Conservation (phyloP, 2,888 invertebrate species). For the Pterostichus madidus region DNA sequence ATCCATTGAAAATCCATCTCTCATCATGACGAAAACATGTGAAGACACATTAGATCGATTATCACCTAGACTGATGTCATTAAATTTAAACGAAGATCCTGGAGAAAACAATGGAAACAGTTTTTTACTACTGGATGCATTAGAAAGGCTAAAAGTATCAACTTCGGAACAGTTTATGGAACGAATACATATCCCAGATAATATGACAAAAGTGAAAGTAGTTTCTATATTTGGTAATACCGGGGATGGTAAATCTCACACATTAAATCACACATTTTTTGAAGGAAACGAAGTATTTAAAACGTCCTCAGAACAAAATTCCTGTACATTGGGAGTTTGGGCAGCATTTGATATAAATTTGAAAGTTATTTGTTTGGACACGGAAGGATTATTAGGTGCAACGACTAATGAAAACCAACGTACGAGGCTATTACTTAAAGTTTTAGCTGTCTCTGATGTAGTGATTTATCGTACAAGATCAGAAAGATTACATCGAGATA, state of each 20-base stretch:
- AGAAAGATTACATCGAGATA: constrained; percentile 86
- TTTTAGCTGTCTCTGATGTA: constrained; percentile 90
- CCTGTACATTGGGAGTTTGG: constrained; percentile 89
- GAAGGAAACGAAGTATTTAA: constrained; percentile 82
- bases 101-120: constrained; percentile 73
- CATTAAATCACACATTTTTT: constrained; percentile 86
- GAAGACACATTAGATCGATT: constrained; percentile 62
- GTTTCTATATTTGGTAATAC: constrained; percentile 92
- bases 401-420: constrained; percentile 81
- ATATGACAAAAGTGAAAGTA: constrained; percentile 84
- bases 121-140: constrained; percentile 82
- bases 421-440: constrained; percentile 86
- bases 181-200: constrained; percentile 77
- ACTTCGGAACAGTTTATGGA: constrained; percentile 79
- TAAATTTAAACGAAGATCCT: constrained; percentile 67
- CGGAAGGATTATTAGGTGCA: constrained; percentile 87
- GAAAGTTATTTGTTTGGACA: constrained; percentile 86
- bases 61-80: constrained; percentile 66
- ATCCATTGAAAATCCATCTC: constrained; percentile 71
- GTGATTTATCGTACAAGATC: constrained; percentile 88
- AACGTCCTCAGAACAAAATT: constrained; percentile 83
- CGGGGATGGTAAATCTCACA: constrained; percentile 90
- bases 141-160: constrained; percentile 81
- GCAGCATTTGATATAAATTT: constrained; percentile 84
- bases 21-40: constrained; percentile 67